Evolutionary conservation across 2,113 vertebrate species (phyloP), one percentile per base, ranked within the genome.

Genomic region (Bos indicus): DNA sequence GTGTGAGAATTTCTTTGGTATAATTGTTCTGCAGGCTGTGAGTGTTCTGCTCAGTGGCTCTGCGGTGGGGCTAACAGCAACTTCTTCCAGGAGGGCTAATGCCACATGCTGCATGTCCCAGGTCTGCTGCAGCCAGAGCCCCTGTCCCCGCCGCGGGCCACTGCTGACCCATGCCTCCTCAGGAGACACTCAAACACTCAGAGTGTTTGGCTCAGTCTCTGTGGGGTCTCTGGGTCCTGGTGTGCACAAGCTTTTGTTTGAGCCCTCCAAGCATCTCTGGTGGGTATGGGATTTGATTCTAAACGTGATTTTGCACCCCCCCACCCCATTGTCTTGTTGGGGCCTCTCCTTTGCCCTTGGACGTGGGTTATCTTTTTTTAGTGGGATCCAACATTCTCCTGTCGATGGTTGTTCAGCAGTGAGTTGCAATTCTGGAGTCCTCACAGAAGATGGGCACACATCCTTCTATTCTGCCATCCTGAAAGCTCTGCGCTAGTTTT

Each of bases 71-170:
- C 64, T 71, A 11, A 23, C 5, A 2, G 64, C 17, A 19, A 36
- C n/a, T 19, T 36, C 64, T 10, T 71, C n/a, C 19, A 21, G 23
- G 9, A 71, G 64, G 9, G n/a, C 17, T 12, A 2, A 21, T 36
- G 17, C 64, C 19, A 36, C n/a, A 36, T 1, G n/a, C 17, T 21
- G 0, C 23, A 19, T 23, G n/a, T 11, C 64, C 19, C n/a, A 21
- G 64, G n/a, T 36, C 64, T 71, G n/a, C 64, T 71, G 17, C n/a
- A 71, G 17, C 17, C 64, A 21, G n/a, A 71, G 64, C 2, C 17
- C n/a, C 17, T 19, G 8, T 36, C 0, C n/a, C n/a, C 0, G 8
- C 64, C 0, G 0, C 64, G 2, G n/a, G 19, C 17, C 64, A 36
- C 9, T 2, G 64, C 4, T 23, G 64, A 11, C 64, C 64, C 2